Evolutionary conservation across 2,797 vertebrate species (phyloP), one percentile per base, ranked within the genome.

Genomic region (Catharus ustulatus): DNA sequence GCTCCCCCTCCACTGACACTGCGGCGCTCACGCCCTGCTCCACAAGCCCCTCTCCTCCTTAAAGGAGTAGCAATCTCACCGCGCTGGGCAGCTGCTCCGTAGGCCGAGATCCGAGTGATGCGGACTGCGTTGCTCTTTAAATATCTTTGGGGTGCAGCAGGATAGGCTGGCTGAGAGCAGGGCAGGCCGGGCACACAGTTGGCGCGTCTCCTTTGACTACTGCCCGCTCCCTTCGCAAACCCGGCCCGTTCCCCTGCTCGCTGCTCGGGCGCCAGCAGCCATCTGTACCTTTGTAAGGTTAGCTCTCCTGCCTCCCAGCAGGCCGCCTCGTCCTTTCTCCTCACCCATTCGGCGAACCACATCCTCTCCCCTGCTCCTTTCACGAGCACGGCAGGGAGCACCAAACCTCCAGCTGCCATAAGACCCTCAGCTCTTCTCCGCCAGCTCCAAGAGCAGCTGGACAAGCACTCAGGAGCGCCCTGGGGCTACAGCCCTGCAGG

Each of bases 1-100:
- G 8, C 40, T 57, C 55, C 18, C 54, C 22, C 34, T 6, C 2
- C 3, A 0, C 32, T 24, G 57, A 51, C 62, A 42, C 0, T 0
- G 6, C 3, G 0, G 40, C 1, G 59, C 67, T 54, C 46, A 3
- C 42, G 23, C 46, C 54, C 62, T 12, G 42, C 80, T 82, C 74
- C 17, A 14, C 3, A 4, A 7, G 29, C 27, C 59, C 54, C 43
- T 78, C 51, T 72, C 19, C 51, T 89, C 87, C 83, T 86, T 88
- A 77, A 88, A 89, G 87, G 9, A 89, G 71, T 1, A 67, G 49
- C 78, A 62, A 77, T 43, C 84, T 71, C 66, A 11, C 42, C 57
- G n/a, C 4, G 2, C 57, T 9, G 38, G 52, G 29, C 40, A 83
- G 75, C 75, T 14, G 51, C 34, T 59, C 3, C 14, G 1, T 0